A percentile compares a stretch with the other conserved stretches of the same genome.
phyloP scores from a whole-genome alignment of 2,113 vertebrate genomes.

The Rhombomys opimus region DNA sequence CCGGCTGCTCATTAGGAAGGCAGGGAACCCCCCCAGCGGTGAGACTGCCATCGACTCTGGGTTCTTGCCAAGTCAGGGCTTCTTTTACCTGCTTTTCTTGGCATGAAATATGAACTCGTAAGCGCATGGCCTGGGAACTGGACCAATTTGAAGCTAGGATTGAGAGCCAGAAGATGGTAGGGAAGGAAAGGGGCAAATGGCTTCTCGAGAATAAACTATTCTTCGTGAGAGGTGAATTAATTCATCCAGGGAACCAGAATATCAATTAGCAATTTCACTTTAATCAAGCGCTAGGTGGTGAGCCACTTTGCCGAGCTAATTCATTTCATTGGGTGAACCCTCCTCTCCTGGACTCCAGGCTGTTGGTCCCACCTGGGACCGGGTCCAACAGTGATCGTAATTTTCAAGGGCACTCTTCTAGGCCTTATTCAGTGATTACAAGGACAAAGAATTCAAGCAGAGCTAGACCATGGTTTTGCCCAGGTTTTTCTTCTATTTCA shows the following conservation, averaged over 20 bases:
- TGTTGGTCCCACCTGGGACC: conserved; percentile 69
- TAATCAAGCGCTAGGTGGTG: conserved; percentile 37
- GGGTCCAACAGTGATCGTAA: conserved; percentile 72
- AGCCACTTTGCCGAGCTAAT: conserved; percentile 63
- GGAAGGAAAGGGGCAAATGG: neutral
- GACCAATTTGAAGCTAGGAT: neutral
- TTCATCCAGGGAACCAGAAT: conserved; percentile 64
- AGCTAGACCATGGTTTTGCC: neutral
- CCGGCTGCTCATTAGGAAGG: neutral
- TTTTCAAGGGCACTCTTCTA: conserved; percentile 70
- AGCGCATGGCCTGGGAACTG: neutral
- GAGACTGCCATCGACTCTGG: neutral
- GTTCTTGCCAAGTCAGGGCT: conserved; percentile 25
- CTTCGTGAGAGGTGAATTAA: conserved; percentile 51
- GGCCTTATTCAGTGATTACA: conserved; percentile 51
- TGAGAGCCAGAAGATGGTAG: conserved; percentile 22
- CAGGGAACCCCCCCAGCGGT: neutral
- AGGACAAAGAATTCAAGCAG: conserved; percentile 65
- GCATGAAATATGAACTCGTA: conserved; percentile 35
- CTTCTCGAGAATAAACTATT: conserved; percentile 37
- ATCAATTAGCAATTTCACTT: conserved; percentile 74
- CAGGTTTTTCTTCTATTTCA: neutral
- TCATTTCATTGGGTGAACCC: conserved; percentile 63
- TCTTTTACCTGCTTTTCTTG: conserved; percentile 31
- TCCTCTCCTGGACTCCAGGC: conserved; percentile 18